These are phyloP conservation scores for Psittacula derbiana DNA, from an alignment of 2,797 vertebrate genomes.

Conservation along the genomic window DNA sequence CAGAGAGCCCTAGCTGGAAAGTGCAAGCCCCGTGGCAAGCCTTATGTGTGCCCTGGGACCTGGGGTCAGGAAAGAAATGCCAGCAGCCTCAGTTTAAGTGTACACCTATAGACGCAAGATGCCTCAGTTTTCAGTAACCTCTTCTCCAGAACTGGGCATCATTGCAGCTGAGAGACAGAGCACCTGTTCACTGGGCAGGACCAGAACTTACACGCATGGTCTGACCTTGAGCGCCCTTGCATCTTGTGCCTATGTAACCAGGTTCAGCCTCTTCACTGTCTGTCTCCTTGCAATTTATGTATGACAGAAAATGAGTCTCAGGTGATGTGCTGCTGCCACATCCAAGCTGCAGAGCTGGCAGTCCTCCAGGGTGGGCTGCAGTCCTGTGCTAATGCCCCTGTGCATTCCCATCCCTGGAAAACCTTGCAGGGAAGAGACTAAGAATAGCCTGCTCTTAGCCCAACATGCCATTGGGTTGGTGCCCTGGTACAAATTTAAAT, in stretches of 20 bases:
- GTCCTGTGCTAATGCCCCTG: not conserved
- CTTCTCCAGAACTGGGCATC: not conserved
- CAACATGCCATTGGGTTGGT: fast-evolving
- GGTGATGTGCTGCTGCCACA: not conserved
- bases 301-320: not conserved
- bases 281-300: not conserved
- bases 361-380: not conserved
- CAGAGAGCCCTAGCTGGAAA: not conserved
- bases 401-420: not conserved
- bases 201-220: not conserved
- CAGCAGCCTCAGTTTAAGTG: not conserved
- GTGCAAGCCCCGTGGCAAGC: fast-evolving
- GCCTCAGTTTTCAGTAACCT: not conserved
- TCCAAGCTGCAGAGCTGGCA: not conserved
- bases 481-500: not conserved
- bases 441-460: not conserved
- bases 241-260: not conserved
- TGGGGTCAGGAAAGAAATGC: not conserved
- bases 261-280: not conserved
- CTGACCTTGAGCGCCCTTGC: not conserved
- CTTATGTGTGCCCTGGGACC: not conserved
- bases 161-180: not conserved
- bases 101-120: not conserved
- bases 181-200: not conserved
- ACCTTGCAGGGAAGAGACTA: not conserved